phyloP scores from a whole-genome alignment of 2,888 invertebrate genomes.

The Amiota mariae region DNA sequence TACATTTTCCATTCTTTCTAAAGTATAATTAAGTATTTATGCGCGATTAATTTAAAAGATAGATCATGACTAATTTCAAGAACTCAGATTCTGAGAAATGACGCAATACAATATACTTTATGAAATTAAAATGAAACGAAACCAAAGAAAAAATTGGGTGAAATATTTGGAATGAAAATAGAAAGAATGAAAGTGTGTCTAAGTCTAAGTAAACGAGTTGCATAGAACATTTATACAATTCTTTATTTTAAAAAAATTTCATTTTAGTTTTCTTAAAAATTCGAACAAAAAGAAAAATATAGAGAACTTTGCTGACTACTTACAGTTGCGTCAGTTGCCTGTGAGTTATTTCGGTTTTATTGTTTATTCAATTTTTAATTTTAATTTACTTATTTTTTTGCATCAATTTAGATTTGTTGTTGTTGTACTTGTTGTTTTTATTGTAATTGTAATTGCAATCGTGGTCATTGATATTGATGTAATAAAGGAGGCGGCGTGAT shows the following conservation, averaged over 20 bases:
- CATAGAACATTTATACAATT: background rate
- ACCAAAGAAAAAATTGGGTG: background rate
- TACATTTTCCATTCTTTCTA: too few relatives aligned
- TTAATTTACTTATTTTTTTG: background rate
- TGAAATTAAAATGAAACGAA: too few relatives aligned
- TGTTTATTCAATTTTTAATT: background rate
- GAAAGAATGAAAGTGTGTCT: too few relatives aligned
- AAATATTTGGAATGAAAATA: slow-evolving; percentile 14
- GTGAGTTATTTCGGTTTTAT: slow-evolving; percentile 36
- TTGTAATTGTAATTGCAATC: background rate
- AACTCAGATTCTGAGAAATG: too few relatives aligned
- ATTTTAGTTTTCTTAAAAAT: slow-evolving; percentile 9
- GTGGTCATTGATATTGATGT: background rate
- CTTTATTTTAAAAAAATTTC: background rate
- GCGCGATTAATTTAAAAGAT: too few relatives aligned
- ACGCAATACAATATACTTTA: too few relatives aligned
- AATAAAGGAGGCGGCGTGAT: background rate
- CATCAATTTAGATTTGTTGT: background rate
- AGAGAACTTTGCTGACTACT: slow-evolving; percentile 49
- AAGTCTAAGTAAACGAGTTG: too few relatives aligned
- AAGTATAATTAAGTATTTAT: too few relatives aligned
- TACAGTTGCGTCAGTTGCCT: slow-evolving; percentile 59
- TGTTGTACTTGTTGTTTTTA: slow-evolving; percentile 2
- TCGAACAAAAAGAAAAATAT: slow-evolving; percentile 6
- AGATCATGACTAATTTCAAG: too few relatives aligned